Percentiles rank a stretch among this genome's conserved stretches.
Evolutionary conservation across 2,113 vertebrate species (phyloP).

Genomic region (Meles meles): DNA sequence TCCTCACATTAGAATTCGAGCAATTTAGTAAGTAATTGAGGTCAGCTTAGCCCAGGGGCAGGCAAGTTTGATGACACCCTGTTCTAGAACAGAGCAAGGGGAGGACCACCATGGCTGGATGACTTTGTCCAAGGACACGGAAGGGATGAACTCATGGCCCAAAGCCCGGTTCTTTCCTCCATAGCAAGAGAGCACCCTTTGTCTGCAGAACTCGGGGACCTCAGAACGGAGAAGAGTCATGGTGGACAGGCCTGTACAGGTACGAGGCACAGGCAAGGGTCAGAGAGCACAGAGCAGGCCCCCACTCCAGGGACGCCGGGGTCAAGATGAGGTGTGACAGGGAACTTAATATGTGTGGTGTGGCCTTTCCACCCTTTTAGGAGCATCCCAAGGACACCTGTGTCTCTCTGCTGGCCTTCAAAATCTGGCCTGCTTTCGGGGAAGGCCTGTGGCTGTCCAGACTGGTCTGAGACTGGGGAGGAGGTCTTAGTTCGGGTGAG

Average conservation of each 20-base stretch:
- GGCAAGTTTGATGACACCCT: neutral
- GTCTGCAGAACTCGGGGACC: neutral
- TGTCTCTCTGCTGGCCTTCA: neutral
- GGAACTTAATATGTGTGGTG: neutral
- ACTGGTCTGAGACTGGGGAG: neutral
- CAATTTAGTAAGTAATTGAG: neutral
- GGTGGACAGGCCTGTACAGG: neutral
- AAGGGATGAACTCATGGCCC: neutral
- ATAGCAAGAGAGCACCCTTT: neutral
- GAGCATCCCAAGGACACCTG: neutral
- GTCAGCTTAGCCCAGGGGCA: neutral
- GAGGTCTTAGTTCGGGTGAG: neutral
- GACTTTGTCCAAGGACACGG: neutral
- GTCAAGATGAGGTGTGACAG: neutral
- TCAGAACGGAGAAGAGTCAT: neutral
- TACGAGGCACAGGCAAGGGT: neutral
- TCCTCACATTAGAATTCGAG: neutral
- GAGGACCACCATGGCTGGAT: neutral
- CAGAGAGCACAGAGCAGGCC: neutral
- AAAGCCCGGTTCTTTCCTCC: neutral
- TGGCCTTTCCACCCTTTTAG: neutral
- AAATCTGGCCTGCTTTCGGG: neutral
- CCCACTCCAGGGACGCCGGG: neutral
- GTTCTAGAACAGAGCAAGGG: neutral
- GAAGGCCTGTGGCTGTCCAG: neutral